Percentiles rank a stretch among this genome's conserved stretches.
phyloP scores from a whole-genome alignment of 37 sponge, comb jelly and placozoan species.

The Ephydatia muelleri region DNA sequence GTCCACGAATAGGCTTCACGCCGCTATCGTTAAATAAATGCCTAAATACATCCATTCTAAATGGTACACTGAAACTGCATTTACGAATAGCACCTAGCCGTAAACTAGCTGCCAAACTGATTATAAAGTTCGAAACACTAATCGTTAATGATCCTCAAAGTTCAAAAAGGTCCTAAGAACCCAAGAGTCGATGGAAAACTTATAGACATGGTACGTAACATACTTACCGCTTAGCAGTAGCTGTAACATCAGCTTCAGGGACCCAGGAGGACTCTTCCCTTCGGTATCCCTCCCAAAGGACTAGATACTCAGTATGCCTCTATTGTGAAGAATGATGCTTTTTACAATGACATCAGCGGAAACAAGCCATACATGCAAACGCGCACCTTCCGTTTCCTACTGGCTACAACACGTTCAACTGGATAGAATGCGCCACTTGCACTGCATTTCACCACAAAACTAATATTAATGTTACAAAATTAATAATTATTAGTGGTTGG shows the following conservation, averaged over 20 bases:
- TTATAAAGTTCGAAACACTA: background rate
- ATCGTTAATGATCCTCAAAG: background rate
- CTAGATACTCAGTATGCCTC: background rate
- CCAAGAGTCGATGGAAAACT: background rate
- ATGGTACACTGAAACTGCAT: background rate
- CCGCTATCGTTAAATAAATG: background rate
- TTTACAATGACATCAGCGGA: background rate
- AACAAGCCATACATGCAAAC: background rate
- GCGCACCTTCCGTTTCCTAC: background rate
- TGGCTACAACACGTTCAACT: background rate
- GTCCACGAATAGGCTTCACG: background rate
- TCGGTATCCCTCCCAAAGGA: background rate
- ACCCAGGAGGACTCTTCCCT: conserved; percentile 1
- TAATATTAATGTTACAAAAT: too few relatives aligned
- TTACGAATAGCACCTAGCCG: background rate
- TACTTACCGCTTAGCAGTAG: conserved; percentile 1
- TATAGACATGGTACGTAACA: background rate
- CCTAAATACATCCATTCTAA: background rate
- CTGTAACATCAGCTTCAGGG: background rate
- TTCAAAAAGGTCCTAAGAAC: background rate
- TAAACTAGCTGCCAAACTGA: background rate
- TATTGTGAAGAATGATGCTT: background rate
- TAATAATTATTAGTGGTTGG: too few relatives aligned
- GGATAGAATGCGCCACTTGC: background rate
- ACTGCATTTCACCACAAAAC: background rate